A percentile compares a stretch with the other conserved stretches of the same genome.
Evolutionary conservation across 2,797 vertebrate species (phyloP).

Genomic region (Alectoris magna): DNA sequence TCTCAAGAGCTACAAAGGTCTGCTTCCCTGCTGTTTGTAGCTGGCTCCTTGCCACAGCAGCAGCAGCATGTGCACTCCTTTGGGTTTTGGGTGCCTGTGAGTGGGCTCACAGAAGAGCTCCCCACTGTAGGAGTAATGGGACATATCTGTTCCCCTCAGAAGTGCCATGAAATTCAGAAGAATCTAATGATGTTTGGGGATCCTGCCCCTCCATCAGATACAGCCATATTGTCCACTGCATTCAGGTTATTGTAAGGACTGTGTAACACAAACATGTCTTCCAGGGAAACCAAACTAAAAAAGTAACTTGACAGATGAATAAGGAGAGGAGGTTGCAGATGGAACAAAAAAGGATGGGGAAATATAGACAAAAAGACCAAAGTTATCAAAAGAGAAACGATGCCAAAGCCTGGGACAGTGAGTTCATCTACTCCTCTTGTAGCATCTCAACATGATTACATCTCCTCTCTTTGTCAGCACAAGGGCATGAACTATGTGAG

Average conservation of each 20-base stretch:
- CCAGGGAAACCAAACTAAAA: neutral
- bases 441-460: rapidly evolving
- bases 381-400: neutral
- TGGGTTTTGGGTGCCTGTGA: neutral
- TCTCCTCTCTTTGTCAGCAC: neutral
- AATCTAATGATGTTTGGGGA: neutral
- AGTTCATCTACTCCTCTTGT: neutral
- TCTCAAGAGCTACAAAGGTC: neutral
- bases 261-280: neutral
- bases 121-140: neutral
- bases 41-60: neutral
- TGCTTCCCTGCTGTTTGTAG: neutral
- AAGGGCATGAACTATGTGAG: neutral
- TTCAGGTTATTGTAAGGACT: neutral
- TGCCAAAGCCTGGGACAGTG: neutral
- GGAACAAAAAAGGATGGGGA: neutral
- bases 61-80: rapidly evolving
- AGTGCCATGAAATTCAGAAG: neutral
- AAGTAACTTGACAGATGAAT: neutral
- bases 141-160: neutral
- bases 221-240: rapidly evolving
- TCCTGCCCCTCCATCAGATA: rapidly evolving
- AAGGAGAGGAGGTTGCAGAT: neutral
- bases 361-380: neutral
- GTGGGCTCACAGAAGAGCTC: neutral